Base-by-base conservation (phyloP, 2,888 invertebrate species). In the Stegophylla sp. region DNA sequence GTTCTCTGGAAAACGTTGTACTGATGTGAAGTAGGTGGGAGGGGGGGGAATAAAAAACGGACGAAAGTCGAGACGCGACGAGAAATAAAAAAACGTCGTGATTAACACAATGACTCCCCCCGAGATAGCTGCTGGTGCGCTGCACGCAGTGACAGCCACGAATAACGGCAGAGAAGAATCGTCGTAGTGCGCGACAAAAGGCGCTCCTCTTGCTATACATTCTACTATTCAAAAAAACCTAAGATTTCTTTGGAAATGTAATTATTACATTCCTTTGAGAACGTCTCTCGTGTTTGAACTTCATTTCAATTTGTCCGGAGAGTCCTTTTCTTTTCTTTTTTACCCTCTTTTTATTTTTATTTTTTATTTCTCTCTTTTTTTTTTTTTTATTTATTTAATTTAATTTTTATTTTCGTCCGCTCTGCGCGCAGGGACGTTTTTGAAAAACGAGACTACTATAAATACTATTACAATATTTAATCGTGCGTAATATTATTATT, bases 191-290 rank as follows among this genome's bases (percentile, higher is more conserved):
- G 63, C 3, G 51, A 74, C 34, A 74, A 63, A 51, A 63, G 48
- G 61, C 26, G 28, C 41, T 34, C n/a, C n/a, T 34, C 34, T 41
- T 0, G 9, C 48, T 9, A 15, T 43, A 43, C n/a, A n/a, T n/a
- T n/a, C n/a, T 7, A 43, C 26, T 59, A 59, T 61, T 73, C n/a
- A n/a, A 51, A 74, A 75, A 63, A 34, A 63, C 23, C 51, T 34
- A 61, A 75, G 23, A 51, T 13, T 63, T 64, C 17, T 34, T 34
- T 17, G 23, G 10, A 64, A 41, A 75, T 51, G 34, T 64, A 64
- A 64, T 51, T 41, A 64, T 75, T 75, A 64, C 1, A 28, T 73
- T 28, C 3, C 17, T 61, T 61, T 48, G 15, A 61, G 34, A 34
- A 34, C 34, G 48, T 48, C n/a, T n/a, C 15, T 71, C 9, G 71